These are phyloP conservation scores for Heptranchias perlo DNA, from an alignment of 2,113 vertebrate species.

Conservation along the genomic window DNA sequence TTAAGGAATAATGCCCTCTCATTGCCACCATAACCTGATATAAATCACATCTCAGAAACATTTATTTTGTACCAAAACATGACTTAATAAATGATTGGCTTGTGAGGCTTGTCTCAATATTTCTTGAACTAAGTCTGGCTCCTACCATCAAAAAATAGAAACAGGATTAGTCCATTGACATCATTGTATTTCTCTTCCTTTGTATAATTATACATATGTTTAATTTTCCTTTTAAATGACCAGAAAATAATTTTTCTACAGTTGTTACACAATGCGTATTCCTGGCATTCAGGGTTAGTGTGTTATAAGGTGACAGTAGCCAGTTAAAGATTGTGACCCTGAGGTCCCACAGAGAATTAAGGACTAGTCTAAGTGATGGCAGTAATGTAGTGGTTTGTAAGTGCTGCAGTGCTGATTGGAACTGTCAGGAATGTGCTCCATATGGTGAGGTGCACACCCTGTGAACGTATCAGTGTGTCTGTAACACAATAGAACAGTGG, in stretches of 20 bases:
- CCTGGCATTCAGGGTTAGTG: background rate
- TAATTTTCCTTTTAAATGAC: conserved; percentile 16
- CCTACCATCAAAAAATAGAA: background rate
- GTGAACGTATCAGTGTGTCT: background rate
- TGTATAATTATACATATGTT: too few relatives aligned
- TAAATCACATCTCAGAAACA: background rate
- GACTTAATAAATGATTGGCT: background rate
- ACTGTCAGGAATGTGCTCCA: conserved; percentile 7
- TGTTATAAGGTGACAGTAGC: background rate
- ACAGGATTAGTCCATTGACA: background rate
- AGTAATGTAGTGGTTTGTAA: background rate
- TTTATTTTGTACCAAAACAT: background rate
- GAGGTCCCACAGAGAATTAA: background rate
- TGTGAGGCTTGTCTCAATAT: background rate
- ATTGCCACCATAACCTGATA: background rate
- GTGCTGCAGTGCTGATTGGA: background rate
- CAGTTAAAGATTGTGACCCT: conserved; percentile 16
- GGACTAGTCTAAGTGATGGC: background rate
- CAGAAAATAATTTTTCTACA: background rate
- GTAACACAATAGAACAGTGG: conserved; percentile 27
- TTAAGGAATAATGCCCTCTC: background rate
- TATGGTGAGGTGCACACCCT: conserved; percentile 2
- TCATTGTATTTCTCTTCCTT: background rate
- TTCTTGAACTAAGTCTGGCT: background rate
- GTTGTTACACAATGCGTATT: background rate